phyloP scores from a whole-genome alignment of 1,140 invertebrate species.

The Fopius arisanus region DNA sequence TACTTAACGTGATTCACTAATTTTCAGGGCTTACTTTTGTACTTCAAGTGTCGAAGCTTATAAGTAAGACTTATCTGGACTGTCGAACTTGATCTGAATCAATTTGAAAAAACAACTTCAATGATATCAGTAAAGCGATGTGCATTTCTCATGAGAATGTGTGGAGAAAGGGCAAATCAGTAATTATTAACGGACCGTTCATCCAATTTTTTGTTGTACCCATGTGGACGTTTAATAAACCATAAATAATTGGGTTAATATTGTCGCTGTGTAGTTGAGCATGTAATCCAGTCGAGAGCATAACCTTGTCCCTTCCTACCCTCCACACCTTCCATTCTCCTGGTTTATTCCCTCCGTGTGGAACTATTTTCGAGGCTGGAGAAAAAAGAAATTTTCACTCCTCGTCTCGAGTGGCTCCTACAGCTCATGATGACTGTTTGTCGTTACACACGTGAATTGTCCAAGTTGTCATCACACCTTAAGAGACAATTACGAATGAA shows the following conservation, averaged over 20 bases:
- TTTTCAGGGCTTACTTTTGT: no score
- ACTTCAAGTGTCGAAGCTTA: no score
- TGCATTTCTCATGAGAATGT: no score
- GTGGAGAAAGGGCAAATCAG: no score
- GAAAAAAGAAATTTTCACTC: conserved; percentile 37
- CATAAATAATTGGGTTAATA: neutral
- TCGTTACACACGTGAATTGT: conserved; percentile 37
- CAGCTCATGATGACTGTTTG: neutral
- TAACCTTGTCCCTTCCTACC: neutral
- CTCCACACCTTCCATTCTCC: neutral
- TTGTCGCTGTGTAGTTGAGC: neutral
- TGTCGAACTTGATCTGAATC: no score
- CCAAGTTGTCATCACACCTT: conserved; percentile 52
- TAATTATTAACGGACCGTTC: neutral
- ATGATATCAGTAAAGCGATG: no score
- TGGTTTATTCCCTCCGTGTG: neutral
- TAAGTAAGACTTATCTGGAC: no score
- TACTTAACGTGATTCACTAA: no score
- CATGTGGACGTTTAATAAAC: neutral
- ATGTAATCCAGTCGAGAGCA: neutral
- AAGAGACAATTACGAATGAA: conserved; percentile 16
- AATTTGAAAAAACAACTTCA: no score
- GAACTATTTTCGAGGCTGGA: neutral
- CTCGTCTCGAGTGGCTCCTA: conserved; percentile 48
- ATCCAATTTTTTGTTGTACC: neutral